These are phyloP conservation scores for Cinclus mexicanus DNA, from an alignment of 2,113 vertebrate species.

Conservation along the genomic window DNA sequence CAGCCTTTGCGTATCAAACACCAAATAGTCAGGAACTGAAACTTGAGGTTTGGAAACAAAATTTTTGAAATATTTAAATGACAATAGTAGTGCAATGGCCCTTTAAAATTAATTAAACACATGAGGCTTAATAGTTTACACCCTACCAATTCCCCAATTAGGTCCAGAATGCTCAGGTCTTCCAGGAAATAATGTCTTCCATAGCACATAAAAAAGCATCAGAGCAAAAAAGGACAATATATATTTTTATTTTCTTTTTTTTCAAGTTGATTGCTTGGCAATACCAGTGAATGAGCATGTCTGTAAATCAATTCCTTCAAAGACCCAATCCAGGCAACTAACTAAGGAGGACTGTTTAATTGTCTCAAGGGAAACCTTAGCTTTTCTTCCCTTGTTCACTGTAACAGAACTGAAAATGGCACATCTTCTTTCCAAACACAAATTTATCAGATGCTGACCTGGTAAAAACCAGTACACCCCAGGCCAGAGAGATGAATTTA, in stretches of 20 bases:
- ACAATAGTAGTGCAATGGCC: not conserved
- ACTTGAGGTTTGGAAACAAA: not conserved
- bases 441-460: not conserved
- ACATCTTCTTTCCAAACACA: not conserved
- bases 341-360: not conserved
- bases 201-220: not conserved
- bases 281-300: not conserved
- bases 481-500: not conserved
- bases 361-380: not conserved
- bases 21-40: not conserved
- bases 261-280: not conserved
- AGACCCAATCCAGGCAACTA: not conserved
- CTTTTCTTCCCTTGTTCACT: not conserved
- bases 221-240: not conserved
- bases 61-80: not conserved
- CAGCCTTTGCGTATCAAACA: constrained; percentile 24
- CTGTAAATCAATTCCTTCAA: not conserved
- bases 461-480: not conserved
- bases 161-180: not conserved
- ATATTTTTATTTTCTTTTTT: not conserved
- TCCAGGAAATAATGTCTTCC: not conserved
- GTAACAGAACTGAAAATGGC: not conserved
- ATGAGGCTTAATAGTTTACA: not conserved
- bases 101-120: constrained; percentile 31
- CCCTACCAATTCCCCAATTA: not conserved